Conservation (phyloP, 2,797 vertebrate species). For the Girardinus metallicus region DNA sequence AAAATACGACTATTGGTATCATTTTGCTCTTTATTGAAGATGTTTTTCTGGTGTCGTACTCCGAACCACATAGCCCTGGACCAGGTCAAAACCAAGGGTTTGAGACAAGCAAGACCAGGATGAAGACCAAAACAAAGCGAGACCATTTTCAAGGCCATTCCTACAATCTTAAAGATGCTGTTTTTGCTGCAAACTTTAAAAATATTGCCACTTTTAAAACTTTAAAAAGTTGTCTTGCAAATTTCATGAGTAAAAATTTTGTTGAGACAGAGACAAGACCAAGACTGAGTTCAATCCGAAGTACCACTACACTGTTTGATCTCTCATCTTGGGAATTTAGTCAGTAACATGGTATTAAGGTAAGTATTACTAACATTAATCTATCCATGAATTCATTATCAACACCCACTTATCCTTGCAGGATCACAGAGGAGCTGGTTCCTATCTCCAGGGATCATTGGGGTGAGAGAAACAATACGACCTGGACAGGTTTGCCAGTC, state of each 20-base stretch:
- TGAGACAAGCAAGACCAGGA: too few relatives aligned
- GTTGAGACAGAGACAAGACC: background rate
- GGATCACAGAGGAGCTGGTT: background rate
- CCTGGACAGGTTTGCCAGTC: background rate
- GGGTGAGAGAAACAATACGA: background rate
- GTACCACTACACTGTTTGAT: background rate
- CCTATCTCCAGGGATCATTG: background rate
- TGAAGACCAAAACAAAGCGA: too few relatives aligned
- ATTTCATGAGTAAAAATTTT: background rate
- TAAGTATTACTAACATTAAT: background rate
- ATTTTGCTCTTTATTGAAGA: too few relatives aligned
- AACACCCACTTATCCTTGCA: background rate
- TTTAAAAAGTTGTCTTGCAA: background rate
- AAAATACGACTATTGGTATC: too few relatives aligned
- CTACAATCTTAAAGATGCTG: too few relatives aligned
- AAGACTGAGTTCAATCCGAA: background rate
- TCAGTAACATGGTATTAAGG: background rate
- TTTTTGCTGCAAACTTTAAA: too few relatives aligned
- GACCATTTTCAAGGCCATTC: too few relatives aligned
- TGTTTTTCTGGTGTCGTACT: too few relatives aligned
- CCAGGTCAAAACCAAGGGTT: too few relatives aligned
- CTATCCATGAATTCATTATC: background rate
- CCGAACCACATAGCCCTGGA: too few relatives aligned
- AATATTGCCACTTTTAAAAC: too few relatives aligned
- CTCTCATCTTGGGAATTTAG: background rate